phyloP scores from a whole-genome alignment of 2,113 vertebrate species.

The Nanorana parkeri region DNA sequence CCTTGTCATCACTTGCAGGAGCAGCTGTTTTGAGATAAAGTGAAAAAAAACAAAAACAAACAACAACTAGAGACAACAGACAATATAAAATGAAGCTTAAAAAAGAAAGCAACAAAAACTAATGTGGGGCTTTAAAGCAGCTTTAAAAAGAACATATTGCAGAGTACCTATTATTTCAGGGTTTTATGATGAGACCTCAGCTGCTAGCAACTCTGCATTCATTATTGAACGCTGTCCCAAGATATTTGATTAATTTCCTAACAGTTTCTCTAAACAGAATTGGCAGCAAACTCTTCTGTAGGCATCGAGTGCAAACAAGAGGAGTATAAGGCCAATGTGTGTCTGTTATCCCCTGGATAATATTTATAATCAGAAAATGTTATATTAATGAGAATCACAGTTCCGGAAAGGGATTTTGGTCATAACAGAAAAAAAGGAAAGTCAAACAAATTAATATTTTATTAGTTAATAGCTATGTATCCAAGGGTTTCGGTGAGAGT shows the following conservation, averaged over 20 bases:
- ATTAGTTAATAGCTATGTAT: not conserved
- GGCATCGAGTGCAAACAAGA: not conserved
- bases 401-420: not conserved
- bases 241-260: slow-evolving; percentile 17
- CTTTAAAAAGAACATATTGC: not conserved
- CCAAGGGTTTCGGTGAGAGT: not conserved
- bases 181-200: not conserved
- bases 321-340: not conserved
- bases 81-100: too few species aligned
- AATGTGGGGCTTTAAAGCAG: not conserved
- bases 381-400: slow-evolving; percentile 26
- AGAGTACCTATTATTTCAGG: not conserved
- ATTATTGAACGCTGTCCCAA: slow-evolving; percentile 5
- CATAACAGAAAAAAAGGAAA: slow-evolving; percentile 17
- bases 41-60: too few species aligned
- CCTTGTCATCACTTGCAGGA: too few species aligned
- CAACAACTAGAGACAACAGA: too few species aligned
- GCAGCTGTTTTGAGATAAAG: too few species aligned
- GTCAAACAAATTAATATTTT: not conserved
- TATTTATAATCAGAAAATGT: slow-evolving; percentile 17
- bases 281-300: not conserved
- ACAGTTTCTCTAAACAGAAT: not conserved
- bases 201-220: slow-evolving; percentile 2
- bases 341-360: slow-evolving; percentile 14
- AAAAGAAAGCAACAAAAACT: too few species aligned